Conservation (phyloP, 2,888 invertebrate genomes). For the Dasysyrphus tricinctus region DNA sequence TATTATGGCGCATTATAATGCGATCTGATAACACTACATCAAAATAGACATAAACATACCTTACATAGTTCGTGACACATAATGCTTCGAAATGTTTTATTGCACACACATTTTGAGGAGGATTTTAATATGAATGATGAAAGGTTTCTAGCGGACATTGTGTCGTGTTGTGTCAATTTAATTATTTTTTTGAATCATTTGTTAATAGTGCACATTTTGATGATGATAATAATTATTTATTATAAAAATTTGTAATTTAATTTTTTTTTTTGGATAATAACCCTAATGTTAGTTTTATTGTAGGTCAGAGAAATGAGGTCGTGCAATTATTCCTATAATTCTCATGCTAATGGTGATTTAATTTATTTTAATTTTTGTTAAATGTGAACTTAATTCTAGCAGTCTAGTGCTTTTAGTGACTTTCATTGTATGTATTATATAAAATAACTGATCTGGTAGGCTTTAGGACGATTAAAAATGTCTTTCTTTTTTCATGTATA, state of each 20-base stretch:
- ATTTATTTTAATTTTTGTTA: neutral
- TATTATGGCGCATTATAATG: slow-evolving; percentile 12
- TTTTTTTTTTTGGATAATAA: too few species aligned
- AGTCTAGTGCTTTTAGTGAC: neutral
- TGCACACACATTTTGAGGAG: slow-evolving; percentile 42
- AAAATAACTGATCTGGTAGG: too few species aligned
- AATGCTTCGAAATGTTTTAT: slow-evolving; percentile 46
- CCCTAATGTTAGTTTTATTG: slow-evolving; percentile 35
- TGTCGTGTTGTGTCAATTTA: slow-evolving; percentile 13
- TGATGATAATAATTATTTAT: neutral
- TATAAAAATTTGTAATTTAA: too few species aligned
- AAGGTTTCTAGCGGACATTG: slow-evolving; percentile 30
- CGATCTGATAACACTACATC: slow-evolving; percentile 58
- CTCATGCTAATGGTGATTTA: neutral
- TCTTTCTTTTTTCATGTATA: too few species aligned
- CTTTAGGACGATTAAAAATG: too few species aligned
- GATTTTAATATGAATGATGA: slow-evolving; percentile 54
- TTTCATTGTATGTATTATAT: neutral
- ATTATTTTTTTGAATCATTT: neutral
- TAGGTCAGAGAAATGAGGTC: slow-evolving; percentile 22
- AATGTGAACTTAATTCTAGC: neutral
- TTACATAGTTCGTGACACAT: slow-evolving; percentile 53
- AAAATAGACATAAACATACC: slow-evolving; percentile 19
- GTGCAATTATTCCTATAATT: neutral
- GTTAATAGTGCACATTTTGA: neutral